A percentile compares a stretch with the other conserved stretches of the same genome.
These are phyloP conservation scores for Lasioglossum baleicum DNA, from an alignment of 1,140 invertebrate species.

Conservation along the genomic window DNA sequence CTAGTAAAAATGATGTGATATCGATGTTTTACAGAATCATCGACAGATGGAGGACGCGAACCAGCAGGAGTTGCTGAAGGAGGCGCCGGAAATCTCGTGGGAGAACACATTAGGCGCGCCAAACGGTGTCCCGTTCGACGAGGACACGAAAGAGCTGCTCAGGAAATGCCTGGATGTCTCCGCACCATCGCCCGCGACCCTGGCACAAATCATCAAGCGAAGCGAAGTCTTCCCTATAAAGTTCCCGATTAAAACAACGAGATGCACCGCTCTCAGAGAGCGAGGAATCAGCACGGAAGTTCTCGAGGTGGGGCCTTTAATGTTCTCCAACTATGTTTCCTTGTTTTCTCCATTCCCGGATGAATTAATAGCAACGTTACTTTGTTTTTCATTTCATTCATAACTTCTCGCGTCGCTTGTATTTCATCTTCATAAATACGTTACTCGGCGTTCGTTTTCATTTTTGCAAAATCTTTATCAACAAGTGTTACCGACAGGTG, in stretches of 20 bases:
- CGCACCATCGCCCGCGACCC: constrained; percentile 61
- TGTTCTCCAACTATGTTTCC: too few relatives aligned
- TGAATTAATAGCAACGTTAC: too few relatives aligned
- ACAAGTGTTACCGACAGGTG: too few relatives aligned
- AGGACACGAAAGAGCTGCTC: constrained; percentile 70
- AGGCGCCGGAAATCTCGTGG: constrained; percentile 74
- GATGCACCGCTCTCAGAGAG: constrained; percentile 69
- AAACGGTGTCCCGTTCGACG: constrained; percentile 71
- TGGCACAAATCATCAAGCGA: constrained; percentile 74
- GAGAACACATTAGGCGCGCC: constrained; percentile 71
- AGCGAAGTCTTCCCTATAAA: constrained; percentile 75
- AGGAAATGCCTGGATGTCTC: constrained; percentile 65
- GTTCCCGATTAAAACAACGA: constrained; percentile 75
- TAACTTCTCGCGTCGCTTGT: too few relatives aligned
- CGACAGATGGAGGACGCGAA: constrained; percentile 43
- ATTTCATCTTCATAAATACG: too few relatives aligned
- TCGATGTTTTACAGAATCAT: constrained; percentile 35
- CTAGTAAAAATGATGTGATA: too few relatives aligned
- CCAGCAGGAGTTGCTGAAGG: constrained; percentile 52
- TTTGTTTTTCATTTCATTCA: too few relatives aligned
- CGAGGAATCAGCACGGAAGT: constrained; percentile 63
- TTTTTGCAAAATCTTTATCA: too few relatives aligned
- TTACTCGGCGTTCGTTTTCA: too few relatives aligned
- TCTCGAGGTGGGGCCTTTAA: constrained; percentile 61
- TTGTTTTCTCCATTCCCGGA: too few relatives aligned